These are phyloP conservation scores for Poicephalus meyeri DNA, from an alignment of 2,113 vertebrate genomes.

Conservation along the genomic window DNA sequence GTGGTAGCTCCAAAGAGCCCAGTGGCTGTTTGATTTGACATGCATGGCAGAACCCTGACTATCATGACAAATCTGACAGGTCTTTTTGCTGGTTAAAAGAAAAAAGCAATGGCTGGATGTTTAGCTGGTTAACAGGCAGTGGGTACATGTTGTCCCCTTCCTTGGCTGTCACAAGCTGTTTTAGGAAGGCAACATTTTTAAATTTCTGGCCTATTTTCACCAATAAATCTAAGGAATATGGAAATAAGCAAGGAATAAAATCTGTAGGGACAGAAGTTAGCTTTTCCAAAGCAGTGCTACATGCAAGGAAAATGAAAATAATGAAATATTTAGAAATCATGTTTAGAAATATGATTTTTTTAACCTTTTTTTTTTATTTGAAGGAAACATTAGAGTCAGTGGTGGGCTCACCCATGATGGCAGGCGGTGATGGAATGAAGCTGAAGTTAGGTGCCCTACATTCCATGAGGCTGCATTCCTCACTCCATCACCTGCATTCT, in stretches of 20 bases:
- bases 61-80: neutral
- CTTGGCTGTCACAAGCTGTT: neutral
- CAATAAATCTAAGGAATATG: neutral
- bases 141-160: neutral
- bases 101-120: neutral
- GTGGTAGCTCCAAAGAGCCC: neutral
- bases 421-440: neutral
- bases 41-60: neutral
- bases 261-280: neutral
- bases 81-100: neutral
- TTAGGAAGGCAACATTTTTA: neutral
- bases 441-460: accelerated
- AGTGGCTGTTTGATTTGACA: neutral
- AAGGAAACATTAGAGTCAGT: neutral
- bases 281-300: neutral
- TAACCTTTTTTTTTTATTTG: neutral
- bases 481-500: neutral
- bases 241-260: neutral
- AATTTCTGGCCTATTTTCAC: neutral
- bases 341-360: neutral
- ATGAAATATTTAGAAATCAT: neutral
- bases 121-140: neutral
- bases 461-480: neutral
- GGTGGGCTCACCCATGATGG: neutral
- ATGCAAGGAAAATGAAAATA: neutral